A percentile compares a stretch with the other conserved stretches of the same genome.
These are phyloP conservation scores for Lepidocyrtoides sp. DNA, from an alignment of 2,888 invertebrate species.

Conservation along the genomic window DNA sequence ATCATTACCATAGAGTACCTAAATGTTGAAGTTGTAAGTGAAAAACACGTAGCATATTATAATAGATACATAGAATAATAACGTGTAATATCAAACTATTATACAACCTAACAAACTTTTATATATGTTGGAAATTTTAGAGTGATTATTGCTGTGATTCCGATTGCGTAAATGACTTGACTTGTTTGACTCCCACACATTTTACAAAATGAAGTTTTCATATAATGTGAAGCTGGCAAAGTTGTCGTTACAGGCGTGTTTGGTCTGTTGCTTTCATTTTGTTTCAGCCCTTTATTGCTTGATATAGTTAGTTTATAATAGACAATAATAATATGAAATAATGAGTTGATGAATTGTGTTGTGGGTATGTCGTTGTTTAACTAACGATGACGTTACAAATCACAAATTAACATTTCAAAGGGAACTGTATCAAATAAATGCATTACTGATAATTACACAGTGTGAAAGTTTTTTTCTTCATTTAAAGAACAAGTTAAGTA, in stretches of 20 bases:
- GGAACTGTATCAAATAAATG: constrained; percentile 28
- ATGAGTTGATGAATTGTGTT: too few relatives aligned
- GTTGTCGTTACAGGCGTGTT: constrained; percentile 24
- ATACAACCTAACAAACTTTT: too few relatives aligned
- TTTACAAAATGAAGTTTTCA: not conserved
- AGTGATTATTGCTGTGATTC: not conserved
- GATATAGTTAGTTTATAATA: too few relatives aligned
- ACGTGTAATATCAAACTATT: too few relatives aligned
- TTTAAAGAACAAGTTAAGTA: not conserved
- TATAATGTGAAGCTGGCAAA: not conserved
- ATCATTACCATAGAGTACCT: constrained; percentile 59
- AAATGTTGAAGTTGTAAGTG: too few relatives aligned
- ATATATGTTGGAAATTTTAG: too few relatives aligned
- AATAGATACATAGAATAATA: too few relatives aligned
- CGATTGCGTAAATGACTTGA: not conserved
- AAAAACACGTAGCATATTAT: too few relatives aligned
- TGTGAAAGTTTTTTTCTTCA: constrained; percentile 51
- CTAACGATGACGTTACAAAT: constrained; percentile 31
- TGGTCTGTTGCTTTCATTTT: too few relatives aligned
- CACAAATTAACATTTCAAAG: constrained; percentile 33
- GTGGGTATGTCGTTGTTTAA: constrained; percentile 36
- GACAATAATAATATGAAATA: too few relatives aligned
- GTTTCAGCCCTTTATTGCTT: too few relatives aligned
- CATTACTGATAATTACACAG: not conserved
- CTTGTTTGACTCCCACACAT: constrained; percentile 42